Conservation (phyloP, 2,888 invertebrate species). For the Nomada hirtipes region DNA sequence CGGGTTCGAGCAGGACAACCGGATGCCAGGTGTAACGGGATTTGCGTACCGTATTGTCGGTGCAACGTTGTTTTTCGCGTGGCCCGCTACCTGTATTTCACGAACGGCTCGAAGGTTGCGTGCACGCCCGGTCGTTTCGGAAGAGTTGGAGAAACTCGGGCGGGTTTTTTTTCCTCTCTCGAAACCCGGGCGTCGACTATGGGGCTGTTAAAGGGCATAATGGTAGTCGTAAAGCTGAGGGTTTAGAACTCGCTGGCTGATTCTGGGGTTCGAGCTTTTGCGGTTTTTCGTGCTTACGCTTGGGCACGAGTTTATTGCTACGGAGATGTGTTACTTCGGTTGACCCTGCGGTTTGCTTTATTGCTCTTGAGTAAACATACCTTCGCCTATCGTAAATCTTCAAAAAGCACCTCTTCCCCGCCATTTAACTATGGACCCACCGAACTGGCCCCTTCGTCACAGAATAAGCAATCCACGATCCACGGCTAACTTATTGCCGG, state of each 20-base stretch:
- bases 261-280: neutral
- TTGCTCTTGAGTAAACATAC: neutral
- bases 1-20: neutral
- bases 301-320: neutral
- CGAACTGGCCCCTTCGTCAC: neutral
- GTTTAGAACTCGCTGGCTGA: neutral
- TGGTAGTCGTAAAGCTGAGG: constrained; percentile 7
- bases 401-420: too few relatives aligned
- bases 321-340: neutral
- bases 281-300: neutral
- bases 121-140: too few relatives aligned
- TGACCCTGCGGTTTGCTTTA: neutral
- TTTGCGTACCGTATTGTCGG: constrained; percentile 46
- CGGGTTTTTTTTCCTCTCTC: neutral
- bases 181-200: neutral
- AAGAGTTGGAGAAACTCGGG: neutral
- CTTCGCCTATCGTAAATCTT: too few relatives aligned
- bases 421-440: neutral
- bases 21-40: constrained; percentile 45
- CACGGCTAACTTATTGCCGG: too few relatives aligned
- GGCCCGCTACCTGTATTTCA: constrained; percentile 31
- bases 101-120: neutral
- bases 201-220: neutral
- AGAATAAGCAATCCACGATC: too few relatives aligned
- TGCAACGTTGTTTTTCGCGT: neutral